Conservation (phyloP, 2,888 invertebrate species). For the Chrysolina americana region DNA sequence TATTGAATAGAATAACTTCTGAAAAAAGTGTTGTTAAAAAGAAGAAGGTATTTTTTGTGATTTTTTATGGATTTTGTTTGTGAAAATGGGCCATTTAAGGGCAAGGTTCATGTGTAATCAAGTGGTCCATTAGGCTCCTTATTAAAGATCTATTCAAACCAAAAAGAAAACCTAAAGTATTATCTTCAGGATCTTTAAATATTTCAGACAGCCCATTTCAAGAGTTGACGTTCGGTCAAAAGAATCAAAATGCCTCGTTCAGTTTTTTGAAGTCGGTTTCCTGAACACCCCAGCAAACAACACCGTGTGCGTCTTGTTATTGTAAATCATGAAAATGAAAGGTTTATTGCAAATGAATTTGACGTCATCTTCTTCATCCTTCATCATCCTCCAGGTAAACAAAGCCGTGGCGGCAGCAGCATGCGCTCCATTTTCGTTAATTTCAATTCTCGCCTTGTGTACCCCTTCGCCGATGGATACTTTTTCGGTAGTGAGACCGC, state of each 20-base stretch:
- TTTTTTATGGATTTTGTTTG: too few relatives aligned
- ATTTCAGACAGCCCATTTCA: background rate
- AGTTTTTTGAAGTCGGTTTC: conserved; percentile 31
- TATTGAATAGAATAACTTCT: too few relatives aligned
- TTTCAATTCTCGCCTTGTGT: conserved; percentile 88
- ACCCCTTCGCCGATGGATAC: conserved; percentile 73
- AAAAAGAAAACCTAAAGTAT: too few relatives aligned
- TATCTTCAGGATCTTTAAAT: too few relatives aligned
- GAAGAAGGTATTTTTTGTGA: too few relatives aligned
- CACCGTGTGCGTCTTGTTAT: conserved; percentile 76
- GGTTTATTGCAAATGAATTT: conserved; percentile 89
- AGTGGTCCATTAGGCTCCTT: too few relatives aligned
- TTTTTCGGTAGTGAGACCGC: conserved; percentile 70
- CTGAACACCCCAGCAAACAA: conserved; percentile 76
- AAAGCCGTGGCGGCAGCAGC: conserved; percentile 90
- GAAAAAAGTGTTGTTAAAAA: too few relatives aligned
- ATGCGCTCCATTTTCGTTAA: conserved; percentile 88
- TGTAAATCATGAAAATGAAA: conserved; percentile 86
- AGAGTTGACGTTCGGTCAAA: background rate
- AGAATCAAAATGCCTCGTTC: background rate
- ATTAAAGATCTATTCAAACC: too few relatives aligned
- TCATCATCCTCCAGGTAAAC: conserved; percentile 83
- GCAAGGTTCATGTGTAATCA: too few relatives aligned
- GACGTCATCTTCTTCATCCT: conserved; percentile 72
- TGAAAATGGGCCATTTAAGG: too few relatives aligned